Evolutionary conservation across 1,140 invertebrate genomes (phyloP).

Genomic region (Diachasmimorpha longicaudata): DNA sequence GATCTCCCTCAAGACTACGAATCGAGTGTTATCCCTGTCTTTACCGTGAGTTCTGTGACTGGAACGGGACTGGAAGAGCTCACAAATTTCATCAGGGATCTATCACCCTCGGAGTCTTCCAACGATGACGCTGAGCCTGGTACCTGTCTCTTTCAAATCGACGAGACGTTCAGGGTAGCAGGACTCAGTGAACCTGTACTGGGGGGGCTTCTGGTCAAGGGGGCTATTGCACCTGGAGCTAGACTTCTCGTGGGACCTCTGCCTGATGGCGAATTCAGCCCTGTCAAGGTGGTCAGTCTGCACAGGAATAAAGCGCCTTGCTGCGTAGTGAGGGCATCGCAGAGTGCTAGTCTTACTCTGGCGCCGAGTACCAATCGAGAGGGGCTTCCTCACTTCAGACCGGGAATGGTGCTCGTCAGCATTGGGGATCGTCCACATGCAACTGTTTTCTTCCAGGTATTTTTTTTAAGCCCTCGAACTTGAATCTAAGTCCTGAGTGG

Average conservation of each 20-base stretch:
- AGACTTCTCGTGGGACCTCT: conserved; percentile 82
- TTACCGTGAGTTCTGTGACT: conserved; percentile 93
- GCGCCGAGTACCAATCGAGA: conserved; percentile 59
- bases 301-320: conserved; percentile 92
- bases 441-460: conserved; percentile 80
- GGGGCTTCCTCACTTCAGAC: conserved; percentile 69
- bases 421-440: conserved; percentile 66
- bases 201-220: conserved; percentile 84
- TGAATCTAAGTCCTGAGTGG: no score
- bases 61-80: conserved; percentile 83
- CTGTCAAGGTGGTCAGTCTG: conserved; percentile 81
- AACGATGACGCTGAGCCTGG: conserved; percentile 61
- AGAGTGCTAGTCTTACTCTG: conserved; percentile 89
- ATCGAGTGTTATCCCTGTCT: conserved; percentile 82
- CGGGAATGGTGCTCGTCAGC: conserved; percentile 82
- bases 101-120: conserved; percentile 48
- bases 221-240: conserved; percentile 85
- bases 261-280: conserved; percentile 81
- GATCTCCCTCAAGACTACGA: conserved; percentile 69
- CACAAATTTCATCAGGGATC: conserved; percentile 71
- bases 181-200: conserved; percentile 81
- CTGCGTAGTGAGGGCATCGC: conserved; percentile 84
- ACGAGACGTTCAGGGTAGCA: conserved; percentile 87
- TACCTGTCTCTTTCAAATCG: conserved; percentile 87
- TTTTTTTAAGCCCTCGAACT: no score